phyloP scores from a whole-genome alignment of 2,888 invertebrate genomes.

The Oasisia sp. region DNA sequence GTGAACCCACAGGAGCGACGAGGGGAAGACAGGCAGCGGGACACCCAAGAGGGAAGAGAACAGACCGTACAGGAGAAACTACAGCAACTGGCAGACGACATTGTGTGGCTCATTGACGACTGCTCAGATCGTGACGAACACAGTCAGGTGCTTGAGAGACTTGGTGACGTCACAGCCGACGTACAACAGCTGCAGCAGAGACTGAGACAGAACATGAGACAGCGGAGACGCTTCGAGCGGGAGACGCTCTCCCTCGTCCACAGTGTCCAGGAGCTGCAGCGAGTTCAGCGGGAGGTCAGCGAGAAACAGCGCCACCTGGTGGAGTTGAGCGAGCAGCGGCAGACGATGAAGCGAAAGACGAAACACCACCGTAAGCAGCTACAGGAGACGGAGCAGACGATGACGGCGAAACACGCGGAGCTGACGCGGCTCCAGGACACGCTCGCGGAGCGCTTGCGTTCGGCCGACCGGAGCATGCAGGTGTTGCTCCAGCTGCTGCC shows the following conservation, averaged over 20 bases:
- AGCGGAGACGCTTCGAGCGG: conserved; percentile 31
- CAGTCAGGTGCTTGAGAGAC: neutral
- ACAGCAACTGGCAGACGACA: conserved; percentile 24
- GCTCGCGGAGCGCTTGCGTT: neutral
- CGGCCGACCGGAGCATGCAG: conserved; percentile 28
- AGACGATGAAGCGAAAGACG: conserved; percentile 34
- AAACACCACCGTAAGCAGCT: conserved; percentile 27
- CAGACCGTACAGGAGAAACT: conserved; percentile 31
- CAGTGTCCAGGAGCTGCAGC: conserved; percentile 28
- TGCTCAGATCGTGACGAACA: neutral
- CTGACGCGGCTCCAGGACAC: conserved; percentile 24
- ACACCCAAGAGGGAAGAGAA: too few species aligned
- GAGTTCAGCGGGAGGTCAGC: conserved; percentile 36
- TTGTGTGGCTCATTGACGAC: neutral
- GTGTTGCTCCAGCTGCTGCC: conserved; percentile 30
- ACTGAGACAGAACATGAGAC: conserved; percentile 24
- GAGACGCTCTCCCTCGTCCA: conserved; percentile 31
- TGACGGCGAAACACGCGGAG: conserved; percentile 28
- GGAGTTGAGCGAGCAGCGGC: conserved; percentile 32
- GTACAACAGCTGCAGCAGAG: conserved; percentile 20
- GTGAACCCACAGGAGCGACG: neutral
- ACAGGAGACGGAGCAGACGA: conserved; percentile 27
- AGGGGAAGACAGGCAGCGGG: neutral
- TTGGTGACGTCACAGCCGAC: conserved; percentile 26
- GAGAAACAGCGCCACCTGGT: conserved; percentile 36